phyloP scores from a whole-genome alignment of 2,888 invertebrate genomes.

The Drosophila mayaguana region DNA sequence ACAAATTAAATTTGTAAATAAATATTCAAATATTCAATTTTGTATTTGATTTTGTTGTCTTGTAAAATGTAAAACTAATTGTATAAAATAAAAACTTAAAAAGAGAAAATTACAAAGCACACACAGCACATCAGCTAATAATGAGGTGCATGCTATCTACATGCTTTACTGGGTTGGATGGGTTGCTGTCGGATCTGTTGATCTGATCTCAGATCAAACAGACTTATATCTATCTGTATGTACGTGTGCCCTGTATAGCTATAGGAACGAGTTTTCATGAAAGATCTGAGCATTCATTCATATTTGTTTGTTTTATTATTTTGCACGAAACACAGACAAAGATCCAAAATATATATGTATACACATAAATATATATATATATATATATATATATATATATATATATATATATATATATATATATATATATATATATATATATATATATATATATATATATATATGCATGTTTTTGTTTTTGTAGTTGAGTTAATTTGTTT shows the following conservation, averaged over 20 bases:
- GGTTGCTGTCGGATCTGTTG: slow-evolving; percentile 1
- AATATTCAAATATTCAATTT: slow-evolving; percentile 52
- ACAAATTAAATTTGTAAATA: slow-evolving; percentile 46
- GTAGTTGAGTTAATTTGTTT: slow-evolving; percentile 32
- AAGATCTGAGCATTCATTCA: slow-evolving; percentile 30
- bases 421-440: slow-evolving; percentile 31
- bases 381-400: slow-evolving; percentile 36
- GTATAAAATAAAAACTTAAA: slow-evolving; percentile 59
- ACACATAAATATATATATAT: slow-evolving; percentile 38
- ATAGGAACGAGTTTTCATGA: slow-evolving; percentile 32
- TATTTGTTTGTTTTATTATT: slow-evolving; percentile 68
- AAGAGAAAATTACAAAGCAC: slow-evolving; percentile 40
- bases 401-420: slow-evolving; percentile 31
- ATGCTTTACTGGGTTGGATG: slow-evolving; percentile 1
- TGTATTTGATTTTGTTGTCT: slow-evolving; percentile 39
- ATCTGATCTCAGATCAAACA: slow-evolving; percentile 1
- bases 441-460: slow-evolving; percentile 30
- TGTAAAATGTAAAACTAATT: slow-evolving; percentile 44
- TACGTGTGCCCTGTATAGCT: slow-evolving; percentile 10
- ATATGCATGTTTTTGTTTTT: slow-evolving; percentile 39
- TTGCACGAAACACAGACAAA: slow-evolving; percentile 79
- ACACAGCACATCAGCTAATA: slow-evolving; percentile 29
- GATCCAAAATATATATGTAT: slow-evolving; percentile 76
- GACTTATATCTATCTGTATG: neutral
- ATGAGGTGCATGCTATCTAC: neutral